Conservation (phyloP, 2,888 invertebrate genomes). For the Apotomis capreana region DNA sequence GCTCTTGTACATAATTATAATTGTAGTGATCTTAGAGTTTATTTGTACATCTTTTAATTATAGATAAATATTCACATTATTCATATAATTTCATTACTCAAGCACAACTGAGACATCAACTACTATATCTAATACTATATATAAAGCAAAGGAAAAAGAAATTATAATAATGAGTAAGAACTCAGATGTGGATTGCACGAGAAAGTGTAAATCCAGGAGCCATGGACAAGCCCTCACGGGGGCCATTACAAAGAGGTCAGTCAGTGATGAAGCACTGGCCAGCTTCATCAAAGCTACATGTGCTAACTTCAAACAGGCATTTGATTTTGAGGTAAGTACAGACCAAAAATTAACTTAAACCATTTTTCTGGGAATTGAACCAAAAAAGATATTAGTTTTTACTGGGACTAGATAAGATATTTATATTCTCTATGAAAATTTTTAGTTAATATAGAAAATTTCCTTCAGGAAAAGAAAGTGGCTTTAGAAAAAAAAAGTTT, state of each 20-base stretch:
- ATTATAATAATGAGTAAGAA: slow-evolving; percentile 68
- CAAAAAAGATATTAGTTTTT: too few species aligned
- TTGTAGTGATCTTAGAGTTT: not conserved
- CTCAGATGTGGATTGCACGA: slow-evolving; percentile 83
- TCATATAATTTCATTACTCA: not conserved
- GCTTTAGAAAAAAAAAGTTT: too few species aligned
- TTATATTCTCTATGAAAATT: too few species aligned
- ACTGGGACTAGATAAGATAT: too few species aligned
- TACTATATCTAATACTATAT: not conserved
- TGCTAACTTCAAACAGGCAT: slow-evolving; percentile 83
- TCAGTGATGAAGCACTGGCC: slow-evolving; percentile 83
- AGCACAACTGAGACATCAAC: not conserved
- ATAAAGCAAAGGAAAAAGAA: not conserved
- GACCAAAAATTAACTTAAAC: not conserved
- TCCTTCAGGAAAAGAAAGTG: too few species aligned
- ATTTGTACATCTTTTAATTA: not conserved
- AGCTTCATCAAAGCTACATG: slow-evolving; percentile 84
- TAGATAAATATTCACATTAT: not conserved
- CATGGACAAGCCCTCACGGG: slow-evolving; percentile 85
- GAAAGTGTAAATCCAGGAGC: slow-evolving; percentile 80
- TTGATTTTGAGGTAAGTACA: slow-evolving; percentile 82
- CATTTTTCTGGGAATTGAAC: too few species aligned
- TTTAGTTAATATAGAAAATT: too few species aligned
- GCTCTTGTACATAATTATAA: slow-evolving; percentile 56
- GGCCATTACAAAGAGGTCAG: slow-evolving; percentile 85